Percentiles rank a stretch among this genome's conserved stretches.
These are phyloP conservation scores for Hemichromis elongatus DNA, from an alignment of 2,113 vertebrate species.

Conservation along the genomic window DNA sequence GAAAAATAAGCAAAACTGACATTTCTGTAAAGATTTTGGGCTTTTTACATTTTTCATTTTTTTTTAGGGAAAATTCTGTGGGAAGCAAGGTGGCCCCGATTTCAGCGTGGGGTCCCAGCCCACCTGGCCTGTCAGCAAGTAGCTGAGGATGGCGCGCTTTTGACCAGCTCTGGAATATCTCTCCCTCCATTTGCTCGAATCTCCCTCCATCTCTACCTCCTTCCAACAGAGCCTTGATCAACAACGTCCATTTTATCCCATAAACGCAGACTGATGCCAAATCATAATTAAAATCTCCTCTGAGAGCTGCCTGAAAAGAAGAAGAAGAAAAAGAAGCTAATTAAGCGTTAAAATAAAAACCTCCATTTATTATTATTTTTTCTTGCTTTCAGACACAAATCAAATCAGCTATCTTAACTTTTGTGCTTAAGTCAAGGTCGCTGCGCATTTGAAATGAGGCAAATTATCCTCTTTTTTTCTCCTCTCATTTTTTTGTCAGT, in stretches of 20 bases:
- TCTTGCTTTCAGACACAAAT: slow-evolving; percentile 24
- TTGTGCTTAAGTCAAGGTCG: neutral
- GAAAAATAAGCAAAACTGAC: neutral
- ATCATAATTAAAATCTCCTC: slow-evolving; percentile 75
- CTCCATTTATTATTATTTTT: slow-evolving; percentile 25
- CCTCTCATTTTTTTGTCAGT: neutral
- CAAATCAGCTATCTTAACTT: slow-evolving; percentile 20
- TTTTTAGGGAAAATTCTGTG: neutral
- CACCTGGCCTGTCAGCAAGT: slow-evolving; percentile 1
- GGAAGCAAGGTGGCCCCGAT: neutral
- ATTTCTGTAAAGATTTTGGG: neutral
- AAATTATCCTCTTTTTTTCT: neutral
- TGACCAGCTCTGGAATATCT: slow-evolving; percentile 5
- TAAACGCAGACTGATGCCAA: slow-evolving; percentile 51
- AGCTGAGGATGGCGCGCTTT: neutral
- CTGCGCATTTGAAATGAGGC: neutral
- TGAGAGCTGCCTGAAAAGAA: slow-evolving; percentile 30
- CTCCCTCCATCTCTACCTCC: slow-evolving; percentile 34
- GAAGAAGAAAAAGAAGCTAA: slow-evolving; percentile 46
- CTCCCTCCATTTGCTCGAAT: slow-evolving; percentile 21
- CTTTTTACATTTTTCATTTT: neutral
- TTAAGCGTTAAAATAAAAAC: slow-evolving; percentile 50
- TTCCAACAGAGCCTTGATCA: slow-evolving; percentile 64
- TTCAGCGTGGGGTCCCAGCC: neutral
- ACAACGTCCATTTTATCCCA: slow-evolving; percentile 59